Conservation (phyloP, 2,113 vertebrate genomes). For the Hippopotamus amphibius region DNA sequence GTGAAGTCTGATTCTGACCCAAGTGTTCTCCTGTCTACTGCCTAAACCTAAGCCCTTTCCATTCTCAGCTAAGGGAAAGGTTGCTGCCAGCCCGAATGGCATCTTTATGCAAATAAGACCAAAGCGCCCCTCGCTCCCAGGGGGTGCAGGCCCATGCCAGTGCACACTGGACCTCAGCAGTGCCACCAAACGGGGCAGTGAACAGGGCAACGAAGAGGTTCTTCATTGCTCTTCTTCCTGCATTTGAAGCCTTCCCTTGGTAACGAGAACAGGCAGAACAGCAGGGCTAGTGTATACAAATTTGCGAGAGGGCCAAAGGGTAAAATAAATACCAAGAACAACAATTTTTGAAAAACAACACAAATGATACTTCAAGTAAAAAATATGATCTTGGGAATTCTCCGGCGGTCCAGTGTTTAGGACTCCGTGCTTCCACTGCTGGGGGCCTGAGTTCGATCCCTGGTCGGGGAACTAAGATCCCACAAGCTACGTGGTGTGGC, state of each 20-base stretch:
- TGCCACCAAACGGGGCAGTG: not conserved
- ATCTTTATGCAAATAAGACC: not conserved
- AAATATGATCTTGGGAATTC: not conserved
- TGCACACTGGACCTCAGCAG: not conserved
- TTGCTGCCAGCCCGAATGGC: not conserved
- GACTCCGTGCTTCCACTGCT: not conserved
- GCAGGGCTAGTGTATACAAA: not conserved
- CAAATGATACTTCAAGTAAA: not conserved
- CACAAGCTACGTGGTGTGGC: not conserved
- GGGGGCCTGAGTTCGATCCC: not conserved
- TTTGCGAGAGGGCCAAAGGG: not conserved
- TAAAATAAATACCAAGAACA: conserved; percentile 15
- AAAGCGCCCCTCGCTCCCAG: not conserved
- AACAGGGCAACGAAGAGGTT: not conserved
- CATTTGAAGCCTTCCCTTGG: not conserved
- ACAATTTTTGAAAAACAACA: not conserved
- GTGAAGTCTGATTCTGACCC: not conserved
- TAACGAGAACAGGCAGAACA: not conserved
- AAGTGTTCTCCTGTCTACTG: not conserved
- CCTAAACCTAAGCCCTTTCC: not conserved
- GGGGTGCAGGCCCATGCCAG: not conserved
- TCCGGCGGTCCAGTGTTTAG: not conserved
- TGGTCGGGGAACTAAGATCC: not conserved
- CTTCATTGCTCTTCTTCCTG: not conserved
- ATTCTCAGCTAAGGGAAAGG: not conserved